These are phyloP conservation scores for Okamejei kenojei DNA, from an alignment of 2,797 vertebrate genomes.

Conservation along the genomic window DNA sequence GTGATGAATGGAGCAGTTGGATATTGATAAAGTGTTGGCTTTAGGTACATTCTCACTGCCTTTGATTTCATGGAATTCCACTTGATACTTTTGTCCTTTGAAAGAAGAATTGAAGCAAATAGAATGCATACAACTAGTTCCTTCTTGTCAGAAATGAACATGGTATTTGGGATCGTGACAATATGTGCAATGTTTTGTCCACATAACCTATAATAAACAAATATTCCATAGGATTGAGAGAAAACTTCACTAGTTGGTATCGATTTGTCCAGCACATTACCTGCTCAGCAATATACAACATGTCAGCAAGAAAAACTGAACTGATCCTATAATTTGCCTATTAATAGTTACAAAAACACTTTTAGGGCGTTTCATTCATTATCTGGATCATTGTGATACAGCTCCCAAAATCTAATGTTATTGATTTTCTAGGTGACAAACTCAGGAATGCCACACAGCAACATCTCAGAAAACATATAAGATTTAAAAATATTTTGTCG, in stretches of 20 bases:
- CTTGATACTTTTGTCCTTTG: neutral
- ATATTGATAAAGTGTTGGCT: neutral
- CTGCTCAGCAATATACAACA: neutral
- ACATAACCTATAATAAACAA: neutral
- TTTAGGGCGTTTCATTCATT: neutral
- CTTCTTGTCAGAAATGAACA: neutral
- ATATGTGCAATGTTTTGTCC: neutral
- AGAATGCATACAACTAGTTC: neutral
- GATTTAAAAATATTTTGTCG: neutral
- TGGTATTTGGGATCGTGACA: neutral
- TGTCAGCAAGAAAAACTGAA: neutral
- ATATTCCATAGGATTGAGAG: neutral
- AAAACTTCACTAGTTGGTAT: neutral
- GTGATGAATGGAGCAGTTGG: neutral
- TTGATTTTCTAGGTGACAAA: neutral
- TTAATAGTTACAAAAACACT: neutral
- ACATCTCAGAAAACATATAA: neutral
- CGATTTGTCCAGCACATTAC: neutral
- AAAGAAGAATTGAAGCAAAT: neutral
- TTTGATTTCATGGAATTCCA: neutral
- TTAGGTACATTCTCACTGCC: neutral
- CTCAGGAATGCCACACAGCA: neutral
- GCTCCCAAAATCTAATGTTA: neutral
- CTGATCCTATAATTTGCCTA: neutral
- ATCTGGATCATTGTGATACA: neutral